Conservation (phyloP, 2,797 vertebrate species). For the Psittacula derbiana region DNA sequence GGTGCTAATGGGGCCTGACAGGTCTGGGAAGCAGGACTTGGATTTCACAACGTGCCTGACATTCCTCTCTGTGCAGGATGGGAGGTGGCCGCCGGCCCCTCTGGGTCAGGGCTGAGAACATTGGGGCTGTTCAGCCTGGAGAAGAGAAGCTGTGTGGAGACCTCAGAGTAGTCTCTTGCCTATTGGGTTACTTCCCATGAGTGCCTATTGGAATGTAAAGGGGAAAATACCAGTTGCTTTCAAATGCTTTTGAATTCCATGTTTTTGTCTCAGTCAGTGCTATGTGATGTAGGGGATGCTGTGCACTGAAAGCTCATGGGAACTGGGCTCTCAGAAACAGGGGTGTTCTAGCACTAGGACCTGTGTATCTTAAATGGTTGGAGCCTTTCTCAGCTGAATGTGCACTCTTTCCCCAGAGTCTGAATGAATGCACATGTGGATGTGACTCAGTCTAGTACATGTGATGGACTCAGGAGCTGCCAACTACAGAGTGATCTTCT, state of each 20-base stretch:
- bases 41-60: neutral
- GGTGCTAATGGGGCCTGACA: neutral
- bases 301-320: neutral
- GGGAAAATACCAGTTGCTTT: neutral
- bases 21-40: conserved; percentile 29
- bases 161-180: neutral
- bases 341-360: neutral
- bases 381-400: neutral
- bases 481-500: neutral
- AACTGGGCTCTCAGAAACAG: neutral
- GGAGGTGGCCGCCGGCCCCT: neutral
- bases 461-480: neutral
- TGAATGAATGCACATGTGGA: neutral
- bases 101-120: neutral
- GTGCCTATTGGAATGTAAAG: neutral
- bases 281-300: neutral
- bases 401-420: neutral
- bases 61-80: neutral
- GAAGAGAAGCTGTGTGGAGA: neutral
- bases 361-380: neutral
- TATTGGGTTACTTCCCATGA: neutral
- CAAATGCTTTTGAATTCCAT: neutral
- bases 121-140: neutral
- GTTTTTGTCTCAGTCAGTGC: neutral
- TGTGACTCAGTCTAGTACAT: neutral